Base-by-base conservation (phyloP, 2,888 invertebrate genomes). In the Fabriciana adippe region DNA sequence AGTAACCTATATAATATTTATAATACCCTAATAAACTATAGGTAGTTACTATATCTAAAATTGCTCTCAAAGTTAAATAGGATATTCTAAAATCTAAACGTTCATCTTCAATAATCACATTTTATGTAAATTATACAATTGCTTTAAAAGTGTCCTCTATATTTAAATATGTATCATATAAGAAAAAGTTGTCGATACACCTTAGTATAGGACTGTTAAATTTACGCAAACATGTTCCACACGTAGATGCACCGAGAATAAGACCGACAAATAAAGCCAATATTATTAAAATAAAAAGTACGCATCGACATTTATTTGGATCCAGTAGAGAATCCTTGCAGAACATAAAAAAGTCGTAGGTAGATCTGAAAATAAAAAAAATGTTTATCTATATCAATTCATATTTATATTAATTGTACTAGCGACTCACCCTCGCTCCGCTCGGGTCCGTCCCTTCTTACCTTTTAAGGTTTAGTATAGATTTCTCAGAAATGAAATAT, bases 131-230 rank as follows among this genome's bases (percentile, higher is more conserved):
- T 73, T 68, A 79, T 54, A 74, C 79, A 75, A 89, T 83, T 65
- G 83, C 81, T 66, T 81, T 79, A 74, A 79, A 87, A 45, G 79
- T 76, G 60, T 87, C 83, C 70, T 86, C 83, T 66, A 78, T 69
- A 54, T 73, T 78, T 14, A 77, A 45, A 72, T 81, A 80, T 47
- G 72, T 73, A 65, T 86, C 84, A 3, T 81, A 74, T 45, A 84
- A 79, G 71, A 91, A 90, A 47, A 81, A 83, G 67, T 82, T 87
- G 60, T 92, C 90, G 55, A 92, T 81, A 73, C 90, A 91, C 21
- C 82, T 79, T 2, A 90, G 74, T 60, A 91, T 81, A 5, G 90
- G 90, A 67, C 88, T 91, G 70, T 89, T 87, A 71, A 91, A 90
- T 67, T 79, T 81, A 15, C 92, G 82, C 8, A 82, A 80, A 65